A percentile compares a stretch with the other conserved stretches of the same genome.
Evolutionary conservation across 2,888 invertebrate genomes (phyloP).

Genomic region (Andrena bicolor): DNA sequence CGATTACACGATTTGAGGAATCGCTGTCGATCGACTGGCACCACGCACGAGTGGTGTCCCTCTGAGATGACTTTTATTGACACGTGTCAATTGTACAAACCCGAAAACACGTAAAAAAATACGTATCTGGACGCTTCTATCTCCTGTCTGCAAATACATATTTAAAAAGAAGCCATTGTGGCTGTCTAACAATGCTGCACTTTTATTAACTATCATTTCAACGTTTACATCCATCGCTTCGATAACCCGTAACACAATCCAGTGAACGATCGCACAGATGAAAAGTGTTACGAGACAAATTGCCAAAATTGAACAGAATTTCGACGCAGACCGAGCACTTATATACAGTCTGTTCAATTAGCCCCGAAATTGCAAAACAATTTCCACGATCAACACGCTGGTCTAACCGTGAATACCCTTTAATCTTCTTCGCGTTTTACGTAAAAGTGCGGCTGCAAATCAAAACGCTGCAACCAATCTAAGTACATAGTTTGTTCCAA

Average conservation of each 20-base stretch:
- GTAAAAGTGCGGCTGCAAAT: background rate
- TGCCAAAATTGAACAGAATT: background rate
- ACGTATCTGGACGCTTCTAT: conserved; percentile 13
- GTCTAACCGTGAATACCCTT: background rate
- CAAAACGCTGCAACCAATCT: too few species aligned
- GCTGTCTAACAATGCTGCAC: background rate
- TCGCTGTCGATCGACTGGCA: conserved; percentile 1
- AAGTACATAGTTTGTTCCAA: too few species aligned
- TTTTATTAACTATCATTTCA: background rate
- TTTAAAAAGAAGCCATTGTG: background rate
- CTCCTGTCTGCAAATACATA: background rate
- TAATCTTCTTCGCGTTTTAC: background rate
- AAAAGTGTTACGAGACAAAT: background rate
- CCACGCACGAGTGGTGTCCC: conserved; percentile 7
- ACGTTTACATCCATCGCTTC: background rate
- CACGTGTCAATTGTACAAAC: conserved; percentile 1
- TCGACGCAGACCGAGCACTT: background rate
- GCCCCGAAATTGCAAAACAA: conserved; percentile 22
- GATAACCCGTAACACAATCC: background rate
- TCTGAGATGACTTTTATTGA: conserved; percentile 11
- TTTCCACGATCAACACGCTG: background rate
- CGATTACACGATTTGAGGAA: conserved; percentile 12
- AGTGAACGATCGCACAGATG: background rate
- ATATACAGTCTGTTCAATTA: background rate
- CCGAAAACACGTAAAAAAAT: conserved; percentile 18